phyloP scores from a whole-genome alignment of 2,888 invertebrate species.

The Scaptomyza flava region DNA sequence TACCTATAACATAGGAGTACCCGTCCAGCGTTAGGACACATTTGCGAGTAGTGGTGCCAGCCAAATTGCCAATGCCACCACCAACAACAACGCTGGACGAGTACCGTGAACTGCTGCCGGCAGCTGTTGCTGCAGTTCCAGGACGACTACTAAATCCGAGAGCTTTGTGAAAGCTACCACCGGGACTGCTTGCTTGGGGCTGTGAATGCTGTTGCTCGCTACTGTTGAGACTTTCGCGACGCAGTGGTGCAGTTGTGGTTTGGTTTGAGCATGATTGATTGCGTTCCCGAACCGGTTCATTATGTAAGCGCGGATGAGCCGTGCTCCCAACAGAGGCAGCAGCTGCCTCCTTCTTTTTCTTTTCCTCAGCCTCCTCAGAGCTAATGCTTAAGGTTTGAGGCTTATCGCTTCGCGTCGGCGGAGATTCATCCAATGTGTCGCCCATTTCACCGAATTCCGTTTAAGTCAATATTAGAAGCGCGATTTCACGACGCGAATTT shows the following conservation, averaged over 20 bases:
- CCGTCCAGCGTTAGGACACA: conserved; percentile 94
- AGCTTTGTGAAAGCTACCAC: conserved; percentile 39
- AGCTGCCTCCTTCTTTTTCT: neutral
- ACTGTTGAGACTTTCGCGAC: conserved; percentile 78
- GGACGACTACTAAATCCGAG: conserved; percentile 47
- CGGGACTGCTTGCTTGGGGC: conserved; percentile 45
- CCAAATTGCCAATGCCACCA: conserved; percentile 66
- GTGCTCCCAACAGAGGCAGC: neutral
- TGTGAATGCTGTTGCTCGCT: conserved; percentile 58
- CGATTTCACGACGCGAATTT: neutral
- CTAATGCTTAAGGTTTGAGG: conserved; percentile 78
- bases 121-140: conserved; percentile 1
- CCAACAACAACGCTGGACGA: conserved; percentile 76
- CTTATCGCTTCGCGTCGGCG: conserved; percentile 76
- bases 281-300: conserved; percentile 58
- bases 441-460: conserved; percentile 62
- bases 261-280: conserved; percentile 67
- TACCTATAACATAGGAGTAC: conserved; percentile 95
- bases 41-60: conserved; percentile 88
- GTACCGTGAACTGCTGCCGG: conserved; percentile 58
- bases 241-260: conserved; percentile 50
- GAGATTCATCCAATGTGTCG: conserved; percentile 73
- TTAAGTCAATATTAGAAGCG: conserved; percentile 2
- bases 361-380: conserved; percentile 35
- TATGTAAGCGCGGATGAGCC: conserved; percentile 76